Evolutionary conservation across 2,888 invertebrate genomes (phyloP), one percentile per base, ranked within the genome.

Genomic region (Troides helena): DNA sequence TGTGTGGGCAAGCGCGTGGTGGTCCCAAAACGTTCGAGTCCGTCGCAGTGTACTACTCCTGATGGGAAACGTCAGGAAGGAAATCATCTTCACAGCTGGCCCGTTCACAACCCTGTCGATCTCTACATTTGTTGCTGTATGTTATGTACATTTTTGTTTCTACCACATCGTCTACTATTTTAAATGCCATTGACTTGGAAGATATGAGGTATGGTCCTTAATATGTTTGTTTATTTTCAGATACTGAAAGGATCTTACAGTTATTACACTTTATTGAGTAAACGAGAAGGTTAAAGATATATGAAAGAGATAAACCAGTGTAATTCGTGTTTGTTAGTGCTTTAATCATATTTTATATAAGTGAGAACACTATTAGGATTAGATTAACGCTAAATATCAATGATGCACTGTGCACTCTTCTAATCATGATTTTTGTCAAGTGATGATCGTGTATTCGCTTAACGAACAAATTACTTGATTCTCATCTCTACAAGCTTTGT

Each of bases 1-100:
- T 0, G 80, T 89, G 0, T 90, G 88, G 69, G 68, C 72, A 1
- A 89, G 89, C 67, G 76, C 79, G 0, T 90, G 91, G 91, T 89
- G 87, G 85, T 77, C 79, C 0, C 84, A 84, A 65, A 75, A 79
- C 2, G 73, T 77, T 14, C 75, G 78, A 2, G 71, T 83, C 18
- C 87, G 87, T 4, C 83, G 83, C 0, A 81, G 80, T 71, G 72
- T 87, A 1, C n/a, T 81, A 0, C 72, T 91, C 7, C 80, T 91
- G 0, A 84, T 80, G 2, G 87, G 86, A 0, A 86, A 89, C 65
- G 74, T 91, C 12, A 82, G 85, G 12, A 83, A 71, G 66, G 72
- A 71, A 4, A 81, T 91, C 0, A 73, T 80, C 0, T 90, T 90
- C 69, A 82, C 76, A 1, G 90, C 90, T 0, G 90, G 91, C 0